Evolutionary conservation across 1,140 invertebrate genomes (phyloP).

Genomic region (Platorchestia sp.): DNA sequence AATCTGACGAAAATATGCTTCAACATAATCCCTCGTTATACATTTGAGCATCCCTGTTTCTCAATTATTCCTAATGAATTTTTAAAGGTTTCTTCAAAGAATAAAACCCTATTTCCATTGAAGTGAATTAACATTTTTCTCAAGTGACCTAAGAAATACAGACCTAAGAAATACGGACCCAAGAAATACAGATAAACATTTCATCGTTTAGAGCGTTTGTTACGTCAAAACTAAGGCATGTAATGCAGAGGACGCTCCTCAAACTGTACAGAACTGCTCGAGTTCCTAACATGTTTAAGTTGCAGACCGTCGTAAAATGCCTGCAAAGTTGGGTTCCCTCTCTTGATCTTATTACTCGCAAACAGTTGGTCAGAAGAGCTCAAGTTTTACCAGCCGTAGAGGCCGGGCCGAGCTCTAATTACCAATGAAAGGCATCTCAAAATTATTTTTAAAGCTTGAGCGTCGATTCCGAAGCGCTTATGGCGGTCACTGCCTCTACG

Average conservation of each 20-base stretch:
- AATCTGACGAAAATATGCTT: too few relatives aligned
- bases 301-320: background rate
- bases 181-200: too few relatives aligned
- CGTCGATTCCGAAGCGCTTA: background rate
- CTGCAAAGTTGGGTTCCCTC: background rate
- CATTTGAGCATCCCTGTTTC: too few relatives aligned
- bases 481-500: background rate
- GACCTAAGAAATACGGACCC: too few relatives aligned
- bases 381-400: background rate
- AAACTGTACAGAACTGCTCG: background rate
- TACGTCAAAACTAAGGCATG: background rate
- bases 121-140: too few relatives aligned
- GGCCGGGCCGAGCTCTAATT: background rate
- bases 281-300: background rate
- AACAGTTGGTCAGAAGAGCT: background rate
- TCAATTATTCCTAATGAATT: too few relatives aligned
- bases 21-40: too few relatives aligned
- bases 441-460: background rate
- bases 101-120: too few relatives aligned
- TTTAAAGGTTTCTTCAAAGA: too few relatives aligned
- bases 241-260: background rate
- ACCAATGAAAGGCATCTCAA: background rate
- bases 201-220: background rate
- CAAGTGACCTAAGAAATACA: too few relatives aligned
- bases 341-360: background rate